These are phyloP conservation scores for Corvus cornix DNA, from an alignment of 2,113 vertebrate genomes.

Conservation along the genomic window DNA sequence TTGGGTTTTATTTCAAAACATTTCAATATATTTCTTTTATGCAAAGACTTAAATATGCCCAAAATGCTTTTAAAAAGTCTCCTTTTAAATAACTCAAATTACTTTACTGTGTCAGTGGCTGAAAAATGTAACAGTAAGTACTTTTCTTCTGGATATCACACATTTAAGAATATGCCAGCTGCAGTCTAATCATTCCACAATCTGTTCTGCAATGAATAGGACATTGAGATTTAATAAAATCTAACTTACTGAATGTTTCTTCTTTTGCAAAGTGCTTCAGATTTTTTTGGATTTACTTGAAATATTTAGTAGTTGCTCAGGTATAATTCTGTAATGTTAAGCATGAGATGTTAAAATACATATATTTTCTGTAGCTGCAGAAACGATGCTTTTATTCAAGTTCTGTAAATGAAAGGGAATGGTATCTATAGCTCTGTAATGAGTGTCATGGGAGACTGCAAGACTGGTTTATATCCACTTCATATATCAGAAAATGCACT, in stretches of 20 bases:
- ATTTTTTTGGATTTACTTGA: background rate
- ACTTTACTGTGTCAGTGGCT: background rate
- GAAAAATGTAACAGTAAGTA: background rate
- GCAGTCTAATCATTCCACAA: background rate
- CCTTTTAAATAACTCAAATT: background rate
- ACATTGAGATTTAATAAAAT: background rate
- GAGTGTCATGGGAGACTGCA: background rate
- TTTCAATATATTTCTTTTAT: background rate
- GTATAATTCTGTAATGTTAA: background rate
- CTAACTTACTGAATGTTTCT: background rate
- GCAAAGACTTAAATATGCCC: background rate
- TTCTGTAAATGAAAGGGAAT: background rate
- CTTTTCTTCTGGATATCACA: background rate
- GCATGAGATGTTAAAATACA: background rate
- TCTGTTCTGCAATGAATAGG: background rate
- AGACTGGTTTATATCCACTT: background rate
- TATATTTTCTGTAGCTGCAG: background rate
- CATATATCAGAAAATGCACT: background rate
- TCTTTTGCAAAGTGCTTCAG: background rate
- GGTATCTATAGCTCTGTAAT: background rate
- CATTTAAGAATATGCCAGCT: background rate
- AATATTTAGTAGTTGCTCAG: background rate
- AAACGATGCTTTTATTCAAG: background rate
- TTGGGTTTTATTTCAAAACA: background rate
- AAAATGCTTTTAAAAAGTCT: background rate